These are phyloP conservation scores for Bugulina stolonifera DNA, from an alignment of 2,888 invertebrate species.

Conservation along the genomic window DNA sequence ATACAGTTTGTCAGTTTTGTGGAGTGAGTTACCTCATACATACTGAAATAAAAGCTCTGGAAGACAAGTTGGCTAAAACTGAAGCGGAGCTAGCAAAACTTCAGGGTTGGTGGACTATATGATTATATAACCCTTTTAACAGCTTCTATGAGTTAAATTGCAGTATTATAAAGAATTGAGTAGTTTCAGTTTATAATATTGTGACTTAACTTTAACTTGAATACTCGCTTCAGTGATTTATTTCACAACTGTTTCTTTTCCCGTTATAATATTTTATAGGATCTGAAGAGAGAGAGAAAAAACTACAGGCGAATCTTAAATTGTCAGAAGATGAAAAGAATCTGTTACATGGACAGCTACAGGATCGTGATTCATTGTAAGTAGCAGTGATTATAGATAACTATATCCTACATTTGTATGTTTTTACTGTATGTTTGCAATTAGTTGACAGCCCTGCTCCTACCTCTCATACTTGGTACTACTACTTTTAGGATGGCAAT, in stretches of 20 bases:
- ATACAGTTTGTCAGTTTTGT: slow-evolving; percentile 52
- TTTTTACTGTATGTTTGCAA: not conserved
- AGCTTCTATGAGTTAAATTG: too few species aligned
- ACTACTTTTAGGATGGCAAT: slow-evolving; percentile 27
- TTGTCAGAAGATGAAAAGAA: slow-evolving; percentile 33
- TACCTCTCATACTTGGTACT: not conserved
- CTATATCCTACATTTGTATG: not conserved
- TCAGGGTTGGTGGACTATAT: too few species aligned
- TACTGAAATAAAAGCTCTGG: slow-evolving; percentile 51
- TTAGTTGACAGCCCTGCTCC: not conserved
- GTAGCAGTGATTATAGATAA: slow-evolving; percentile 30
- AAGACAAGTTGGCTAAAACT: slow-evolving; percentile 41
- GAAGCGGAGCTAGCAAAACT: slow-evolving; percentile 36
- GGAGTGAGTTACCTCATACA: slow-evolving; percentile 54
- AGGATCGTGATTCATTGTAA: slow-evolving; percentile 37
- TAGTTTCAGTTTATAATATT: too few species aligned
- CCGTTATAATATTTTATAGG: slow-evolving; percentile 30
- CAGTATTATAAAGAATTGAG: too few species aligned
- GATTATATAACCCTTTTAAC: too few species aligned
- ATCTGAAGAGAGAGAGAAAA: slow-evolving; percentile 36
- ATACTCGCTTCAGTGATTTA: too few species aligned
- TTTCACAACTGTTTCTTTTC: not conserved
- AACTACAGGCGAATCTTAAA: slow-evolving; percentile 35
- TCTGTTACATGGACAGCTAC: slow-evolving; percentile 35
- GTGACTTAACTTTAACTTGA: too few species aligned